A percentile compares a stretch with the other conserved stretches of the same genome.
These are phyloP conservation scores for Rhamnusium bicolor DNA, from an alignment of 2,888 invertebrate genomes.

Conservation along the genomic window DNA sequence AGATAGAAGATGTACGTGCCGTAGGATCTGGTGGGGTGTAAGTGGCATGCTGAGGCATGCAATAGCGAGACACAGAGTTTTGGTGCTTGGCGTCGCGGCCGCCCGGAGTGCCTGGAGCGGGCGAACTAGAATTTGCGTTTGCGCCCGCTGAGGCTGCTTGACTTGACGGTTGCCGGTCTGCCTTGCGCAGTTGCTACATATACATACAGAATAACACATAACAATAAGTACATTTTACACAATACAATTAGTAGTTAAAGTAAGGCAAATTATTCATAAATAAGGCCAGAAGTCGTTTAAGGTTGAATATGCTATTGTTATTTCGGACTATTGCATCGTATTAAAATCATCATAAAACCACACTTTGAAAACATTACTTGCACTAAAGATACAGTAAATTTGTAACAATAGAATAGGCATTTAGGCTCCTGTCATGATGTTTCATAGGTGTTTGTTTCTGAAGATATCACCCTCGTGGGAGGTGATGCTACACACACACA, in stretches of 20 bases:
- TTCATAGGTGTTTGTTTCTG: no score
- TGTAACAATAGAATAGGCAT: no score
- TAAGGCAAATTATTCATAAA: constrained; percentile 11
- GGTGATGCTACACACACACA: no score
- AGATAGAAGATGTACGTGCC: constrained; percentile 74
- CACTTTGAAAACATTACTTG: no score
- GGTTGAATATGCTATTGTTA: not conserved
- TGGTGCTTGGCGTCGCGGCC: constrained; percentile 71
- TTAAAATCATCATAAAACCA: no score
- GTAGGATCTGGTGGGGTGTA: constrained; percentile 76
- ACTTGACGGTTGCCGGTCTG: constrained; percentile 69
- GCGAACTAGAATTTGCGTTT: constrained; percentile 61
- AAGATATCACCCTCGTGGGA: no score
- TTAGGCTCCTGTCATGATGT: no score
- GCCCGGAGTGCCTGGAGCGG: constrained; percentile 69
- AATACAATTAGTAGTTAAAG: constrained; percentile 21
- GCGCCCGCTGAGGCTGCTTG: constrained; percentile 61
- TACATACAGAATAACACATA: constrained; percentile 70
- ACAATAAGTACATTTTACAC: constrained; percentile 63
- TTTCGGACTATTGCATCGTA: no score
- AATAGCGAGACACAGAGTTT: constrained; percentile 74
- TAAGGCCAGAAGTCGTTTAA: not conserved
- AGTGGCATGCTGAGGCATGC: constrained; percentile 77
- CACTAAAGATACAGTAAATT: no score
- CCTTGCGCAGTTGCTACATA: constrained; percentile 72